Evolutionary conservation across 2,888 invertebrate genomes (phyloP), one percentile per base, ranked within the genome.

Genomic region (Metalampra italica): DNA sequence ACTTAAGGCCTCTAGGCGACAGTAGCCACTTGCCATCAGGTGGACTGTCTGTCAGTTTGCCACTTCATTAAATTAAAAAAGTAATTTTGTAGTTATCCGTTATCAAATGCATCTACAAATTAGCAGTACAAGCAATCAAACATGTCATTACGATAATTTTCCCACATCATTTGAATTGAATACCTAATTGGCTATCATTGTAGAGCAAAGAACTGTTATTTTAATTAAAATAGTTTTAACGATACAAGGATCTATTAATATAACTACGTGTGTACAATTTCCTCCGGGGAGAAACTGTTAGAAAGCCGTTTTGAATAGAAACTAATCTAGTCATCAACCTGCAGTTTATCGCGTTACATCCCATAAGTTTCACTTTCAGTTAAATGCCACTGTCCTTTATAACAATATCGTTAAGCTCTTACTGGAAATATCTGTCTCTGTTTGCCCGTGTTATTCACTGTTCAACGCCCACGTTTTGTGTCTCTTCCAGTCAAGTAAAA

Each of bases 221-320:
- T 8, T 32, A 32, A 32, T 32, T 5, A 32, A 32, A 32, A 32
- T 32, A 8, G 1, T 36, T 36, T 36, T 9, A 13, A 39, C 39
- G 9, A 7, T 37, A 14, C 13, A 43, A 51, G 51, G 48, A 48
- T 49, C n/a, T 40, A 43, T 49, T 52, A 42, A 40, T 43, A 29
- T n/a, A 11, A 32, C 45, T 37, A 44, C 57, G 54, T 60, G 66
- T 60, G 60, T 62, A 59, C 55, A 69, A 62, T 71, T 71, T 67
- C 65, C 66, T 74, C 64, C 54, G 54, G 56, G 58, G 75, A 75
- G 75, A 82, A 79, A 81, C 78, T 77, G 60, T 53, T 82, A 82
- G 86, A 87, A 86, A 85, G 87, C 74, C 41, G 68, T 68, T 81
- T 78, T 79, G 77, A 83, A 82, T 83, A 78, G 77, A 82, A 79